phyloP scores from a whole-genome alignment of 2,888 invertebrate genomes.

The Onchidella celtica region DNA sequence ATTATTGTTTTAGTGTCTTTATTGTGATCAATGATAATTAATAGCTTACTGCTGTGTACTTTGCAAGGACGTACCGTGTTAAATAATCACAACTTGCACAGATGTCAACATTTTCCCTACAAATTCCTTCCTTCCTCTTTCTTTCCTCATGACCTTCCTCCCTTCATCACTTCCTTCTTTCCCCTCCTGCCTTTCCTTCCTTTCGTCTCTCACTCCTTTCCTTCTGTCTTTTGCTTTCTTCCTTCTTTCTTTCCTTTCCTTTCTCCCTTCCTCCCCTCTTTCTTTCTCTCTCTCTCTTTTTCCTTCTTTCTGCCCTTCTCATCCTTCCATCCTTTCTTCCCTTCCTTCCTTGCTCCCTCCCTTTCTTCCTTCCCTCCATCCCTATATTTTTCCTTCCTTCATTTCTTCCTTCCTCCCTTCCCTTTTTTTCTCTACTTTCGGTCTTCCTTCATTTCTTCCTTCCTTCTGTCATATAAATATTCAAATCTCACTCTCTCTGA shows the following conservation, averaged over 20 bases:
- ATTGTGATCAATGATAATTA: too few species aligned
- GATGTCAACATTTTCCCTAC: too few species aligned
- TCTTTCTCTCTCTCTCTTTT: neutral
- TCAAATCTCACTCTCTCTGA: neutral
- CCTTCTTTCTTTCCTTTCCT: neutral
- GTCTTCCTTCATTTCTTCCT: slow-evolving; percentile 11
- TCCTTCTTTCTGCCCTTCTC: neutral
- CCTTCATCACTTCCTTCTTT: neutral
- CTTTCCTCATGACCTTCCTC: neutral
- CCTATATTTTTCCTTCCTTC: neutral
- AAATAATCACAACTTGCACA: too few species aligned
- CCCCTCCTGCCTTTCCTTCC: neutral
- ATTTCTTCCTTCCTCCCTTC: neutral
- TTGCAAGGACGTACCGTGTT: too few species aligned
- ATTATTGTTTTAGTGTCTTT: too few species aligned
- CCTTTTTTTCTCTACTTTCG: neutral
- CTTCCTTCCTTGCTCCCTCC: neutral
- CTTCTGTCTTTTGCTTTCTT: neutral
- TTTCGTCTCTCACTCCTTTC: neutral
- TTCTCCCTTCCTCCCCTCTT: neutral
- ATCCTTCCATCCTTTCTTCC: neutral
- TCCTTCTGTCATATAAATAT: neutral
- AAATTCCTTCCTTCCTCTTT: neutral
- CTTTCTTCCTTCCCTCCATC: neutral
- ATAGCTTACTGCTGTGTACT: too few species aligned